These are phyloP conservation scores for Anoplius nigerrimus DNA, from an alignment of 2,888 invertebrate species.

Conservation along the genomic window DNA sequence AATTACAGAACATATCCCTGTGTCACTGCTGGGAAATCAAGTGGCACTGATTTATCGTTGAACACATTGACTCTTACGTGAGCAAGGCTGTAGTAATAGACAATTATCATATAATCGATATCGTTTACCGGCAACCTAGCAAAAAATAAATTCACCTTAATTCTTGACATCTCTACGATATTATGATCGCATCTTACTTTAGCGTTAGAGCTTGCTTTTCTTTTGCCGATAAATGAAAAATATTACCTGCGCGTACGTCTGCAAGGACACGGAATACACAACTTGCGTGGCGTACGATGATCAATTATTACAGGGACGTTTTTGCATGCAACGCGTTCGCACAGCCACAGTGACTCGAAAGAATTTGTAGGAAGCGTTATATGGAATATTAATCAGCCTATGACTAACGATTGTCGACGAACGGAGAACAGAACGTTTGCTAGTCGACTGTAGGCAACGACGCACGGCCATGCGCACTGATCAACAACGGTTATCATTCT, in stretches of 20 bases:
- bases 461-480: background rate
- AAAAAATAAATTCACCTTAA: no score
- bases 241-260: no score
- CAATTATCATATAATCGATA: background rate
- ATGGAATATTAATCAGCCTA: constrained; percentile 45
- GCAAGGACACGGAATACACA: background rate
- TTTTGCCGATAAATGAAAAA: background rate
- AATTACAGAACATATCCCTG: no score
- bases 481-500: background rate
- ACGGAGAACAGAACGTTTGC: background rate
- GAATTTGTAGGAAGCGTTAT: constrained; percentile 18
- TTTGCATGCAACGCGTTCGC: background rate
- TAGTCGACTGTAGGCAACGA: background rate
- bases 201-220: constrained; percentile 12
- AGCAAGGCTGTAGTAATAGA: no score
- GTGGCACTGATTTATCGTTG: no score
- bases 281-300: background rate
- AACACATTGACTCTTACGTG: no score
- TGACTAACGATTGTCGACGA: constrained; percentile 41
- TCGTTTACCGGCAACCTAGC: no score
- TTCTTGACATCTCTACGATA: no score
- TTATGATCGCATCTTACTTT: no score
- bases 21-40: no score
- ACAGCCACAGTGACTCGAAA: constrained; percentile 2
- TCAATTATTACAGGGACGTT: background rate